Percentiles rank a stretch among this genome's conserved stretches.
These are phyloP conservation scores for Leptatherina wallacei DNA, from an alignment of 2,797 vertebrate species.

Conservation along the genomic window DNA sequence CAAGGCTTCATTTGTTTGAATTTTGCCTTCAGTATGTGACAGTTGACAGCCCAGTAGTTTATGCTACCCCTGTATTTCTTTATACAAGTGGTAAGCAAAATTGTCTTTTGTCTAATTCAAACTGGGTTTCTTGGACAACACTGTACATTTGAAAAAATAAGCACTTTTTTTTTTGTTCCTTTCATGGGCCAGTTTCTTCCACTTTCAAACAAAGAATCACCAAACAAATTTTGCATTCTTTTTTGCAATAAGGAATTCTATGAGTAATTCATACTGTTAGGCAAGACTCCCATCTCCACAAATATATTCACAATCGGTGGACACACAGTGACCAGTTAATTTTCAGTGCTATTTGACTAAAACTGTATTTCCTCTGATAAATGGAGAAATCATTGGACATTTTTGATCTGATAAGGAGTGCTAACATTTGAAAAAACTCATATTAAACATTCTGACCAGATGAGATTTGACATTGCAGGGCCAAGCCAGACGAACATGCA, in stretches of 20 bases:
- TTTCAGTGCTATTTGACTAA: not conserved
- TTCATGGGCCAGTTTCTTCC: too few relatives aligned
- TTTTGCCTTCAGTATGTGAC: too few relatives aligned
- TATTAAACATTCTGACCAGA: conserved; percentile 27
- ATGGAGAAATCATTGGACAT: not conserved
- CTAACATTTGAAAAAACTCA: conserved; percentile 20
- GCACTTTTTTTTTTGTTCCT: too few relatives aligned
- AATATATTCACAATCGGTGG: too few relatives aligned
- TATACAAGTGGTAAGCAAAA: too few relatives aligned
- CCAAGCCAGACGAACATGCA: conserved; percentile 24
- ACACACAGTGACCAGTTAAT: not conserved
- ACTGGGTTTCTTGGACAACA: too few relatives aligned
- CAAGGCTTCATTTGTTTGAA: too few relatives aligned
- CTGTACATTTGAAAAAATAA: too few relatives aligned
- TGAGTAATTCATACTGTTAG: not conserved
- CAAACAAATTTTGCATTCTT: not conserved
- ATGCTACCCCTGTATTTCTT: too few relatives aligned
- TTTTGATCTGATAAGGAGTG: conserved; percentile 20
- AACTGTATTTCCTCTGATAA: conserved; percentile 24
- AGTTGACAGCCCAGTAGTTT: too few relatives aligned
- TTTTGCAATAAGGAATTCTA: not conserved
- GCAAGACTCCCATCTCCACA: not conserved
- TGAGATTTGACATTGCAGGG: conserved; percentile 11
- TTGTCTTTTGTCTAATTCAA: too few relatives aligned
- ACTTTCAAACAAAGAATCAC: too few relatives aligned